Evolutionary conservation across 2,797 vertebrate species (phyloP), one percentile per base, ranked within the genome.

Genomic region (Tokudaia muenninki): DNA sequence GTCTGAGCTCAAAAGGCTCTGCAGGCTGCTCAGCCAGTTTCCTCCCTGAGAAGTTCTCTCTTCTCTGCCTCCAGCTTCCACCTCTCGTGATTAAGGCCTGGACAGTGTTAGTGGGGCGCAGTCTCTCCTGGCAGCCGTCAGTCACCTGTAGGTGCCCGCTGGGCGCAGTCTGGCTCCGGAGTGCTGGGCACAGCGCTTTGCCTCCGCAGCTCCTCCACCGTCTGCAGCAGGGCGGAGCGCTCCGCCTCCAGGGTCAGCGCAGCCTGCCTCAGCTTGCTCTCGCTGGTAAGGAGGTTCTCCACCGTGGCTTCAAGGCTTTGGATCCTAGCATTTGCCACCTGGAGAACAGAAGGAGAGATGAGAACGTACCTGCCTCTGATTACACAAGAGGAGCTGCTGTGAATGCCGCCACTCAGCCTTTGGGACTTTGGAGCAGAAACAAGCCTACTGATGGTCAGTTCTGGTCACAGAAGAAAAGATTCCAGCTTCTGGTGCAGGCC

Each of bases 301-400:
- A 99, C 98, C 0, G 98, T 99, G 8, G 99, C 99, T 65, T 99
- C 98, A 6, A 99, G 98, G 90, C 98, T 99, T 79, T 98, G 99
- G 97, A 99, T 99, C 98, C 98, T 99, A 65, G 98, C 98, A 9
- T 99, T 99, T 16, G 99, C 99, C 97, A 99, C 98, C 99, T 99
- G 97, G 8, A 97, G 88, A 31, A 55, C 14, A 93, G 93, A 93
- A 94, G 78, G 75, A 84, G 91, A 89, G 14, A 81, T 29, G 55
- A 92, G 74, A 75, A n/a, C 16, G 41, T 1, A 37, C 78, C 4
- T 13, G 44, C 21, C 22, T 7, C 6, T 31, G 75, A 10, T 11
- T 29, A 63, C 16, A 16, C 5, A 4, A 8, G 11, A 34, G 2
- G 31, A 34, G 0, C 5, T 7, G 0, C 12, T 5, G 26, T 1